Evolutionary conservation across 2,888 invertebrate genomes (phyloP).

Genomic region (Tineola bisselliella): DNA sequence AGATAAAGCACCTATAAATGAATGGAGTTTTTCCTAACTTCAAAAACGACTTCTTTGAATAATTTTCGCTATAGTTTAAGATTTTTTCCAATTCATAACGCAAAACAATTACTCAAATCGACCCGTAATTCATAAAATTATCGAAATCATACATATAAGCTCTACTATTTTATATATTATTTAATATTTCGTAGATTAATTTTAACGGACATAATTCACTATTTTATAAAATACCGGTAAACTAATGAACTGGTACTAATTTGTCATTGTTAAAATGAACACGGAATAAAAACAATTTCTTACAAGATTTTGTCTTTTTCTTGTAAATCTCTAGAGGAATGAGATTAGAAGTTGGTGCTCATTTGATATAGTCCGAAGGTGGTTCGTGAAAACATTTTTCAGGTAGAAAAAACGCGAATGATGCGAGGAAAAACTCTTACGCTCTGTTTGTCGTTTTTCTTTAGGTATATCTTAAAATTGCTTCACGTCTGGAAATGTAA

Average conservation of each 20-base stretch:
- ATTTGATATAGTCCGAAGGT: constrained; percentile 30
- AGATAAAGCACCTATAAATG: too few species aligned
- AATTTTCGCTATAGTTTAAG: too few species aligned
- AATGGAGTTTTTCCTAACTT: too few species aligned
- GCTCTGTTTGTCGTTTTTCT: constrained; percentile 20
- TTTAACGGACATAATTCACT: too few species aligned
- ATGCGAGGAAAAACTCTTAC: constrained; percentile 17
- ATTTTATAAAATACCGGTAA: too few species aligned
- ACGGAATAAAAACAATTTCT: constrained; percentile 55
- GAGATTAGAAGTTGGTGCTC: constrained; percentile 27
- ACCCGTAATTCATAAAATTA: too few species aligned
- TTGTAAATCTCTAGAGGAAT: constrained; percentile 22
- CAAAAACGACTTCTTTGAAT: too few species aligned
- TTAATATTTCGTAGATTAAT: too few species aligned
- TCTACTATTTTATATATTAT: too few species aligned
- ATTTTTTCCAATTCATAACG: too few species aligned
- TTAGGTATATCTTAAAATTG: constrained; percentile 24
- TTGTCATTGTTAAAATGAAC: constrained; percentile 54
- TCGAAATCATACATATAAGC: too few species aligned
- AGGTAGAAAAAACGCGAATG: constrained; percentile 22
- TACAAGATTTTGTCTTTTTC: constrained; percentile 38
- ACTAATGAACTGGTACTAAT: constrained; percentile 28
- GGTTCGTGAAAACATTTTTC: not conserved
- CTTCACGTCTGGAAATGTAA: constrained; percentile 22
- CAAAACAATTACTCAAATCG: too few species aligned